Percentiles rank a stretch among this genome's conserved stretches.
These are phyloP conservation scores for Sphaerophoria taeniata DNA, from an alignment of 2,888 invertebrate genomes.

Conservation along the genomic window DNA sequence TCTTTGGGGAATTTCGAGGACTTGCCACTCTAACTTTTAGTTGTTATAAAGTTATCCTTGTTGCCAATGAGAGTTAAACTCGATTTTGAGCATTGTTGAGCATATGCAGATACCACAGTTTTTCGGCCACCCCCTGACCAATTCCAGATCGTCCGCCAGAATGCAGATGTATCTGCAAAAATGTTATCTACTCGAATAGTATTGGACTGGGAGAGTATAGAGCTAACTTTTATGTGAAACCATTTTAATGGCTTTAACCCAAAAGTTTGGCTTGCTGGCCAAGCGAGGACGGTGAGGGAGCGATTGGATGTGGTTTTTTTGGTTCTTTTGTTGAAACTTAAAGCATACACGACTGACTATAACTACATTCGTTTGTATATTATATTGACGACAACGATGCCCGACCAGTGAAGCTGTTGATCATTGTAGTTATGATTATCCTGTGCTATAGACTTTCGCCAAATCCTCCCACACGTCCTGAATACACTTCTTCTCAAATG, in stretches of 20 bases:
- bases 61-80: constrained; percentile 72
- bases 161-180: not conserved
- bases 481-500: too few species aligned
- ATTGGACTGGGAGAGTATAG: constrained; percentile 18
- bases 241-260: constrained; percentile 71
- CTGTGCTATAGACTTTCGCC: not conserved
- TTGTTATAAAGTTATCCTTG: constrained; percentile 71
- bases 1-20: constrained; percentile 66
- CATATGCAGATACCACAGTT: constrained; percentile 56
- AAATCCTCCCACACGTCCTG: not conserved
- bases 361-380: too few species aligned
- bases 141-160: not conserved
- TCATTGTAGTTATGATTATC: constrained; percentile 61
- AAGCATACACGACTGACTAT: constrained; percentile 15
- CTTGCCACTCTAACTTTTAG: constrained; percentile 72
- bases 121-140: constrained; percentile 1
- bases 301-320: constrained; percentile 3
- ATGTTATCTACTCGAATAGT: not conserved
- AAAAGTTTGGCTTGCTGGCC: constrained; percentile 51
- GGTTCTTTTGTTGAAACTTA: constrained; percentile 11
- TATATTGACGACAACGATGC: constrained; percentile 53
- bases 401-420: constrained; percentile 56
- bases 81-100: constrained; percentile 72
- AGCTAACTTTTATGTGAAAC: constrained; percentile 67
- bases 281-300: not conserved